Percentiles rank a stretch among this genome's conserved stretches.
phyloP scores from a whole-genome alignment of 1,140 invertebrate genomes.

The Ylistrum balloti region DNA sequence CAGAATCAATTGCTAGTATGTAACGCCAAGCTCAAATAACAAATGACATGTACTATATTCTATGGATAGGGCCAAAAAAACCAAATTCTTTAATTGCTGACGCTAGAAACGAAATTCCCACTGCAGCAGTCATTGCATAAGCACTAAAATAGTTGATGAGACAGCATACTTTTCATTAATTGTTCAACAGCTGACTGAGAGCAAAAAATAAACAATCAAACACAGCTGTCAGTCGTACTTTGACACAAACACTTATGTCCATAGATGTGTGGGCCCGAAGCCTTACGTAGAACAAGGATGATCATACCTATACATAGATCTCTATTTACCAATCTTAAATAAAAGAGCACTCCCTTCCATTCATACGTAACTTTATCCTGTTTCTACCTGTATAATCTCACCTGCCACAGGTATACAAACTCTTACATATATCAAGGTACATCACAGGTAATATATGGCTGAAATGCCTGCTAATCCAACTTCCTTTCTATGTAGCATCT shows the following conservation, averaged over 20 bases:
- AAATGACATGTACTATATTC: too few relatives aligned
- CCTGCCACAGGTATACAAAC: not conserved
- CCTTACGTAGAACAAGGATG: not conserved
- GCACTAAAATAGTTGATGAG: not conserved
- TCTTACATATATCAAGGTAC: not conserved
- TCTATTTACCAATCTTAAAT: not conserved
- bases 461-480: not conserved
- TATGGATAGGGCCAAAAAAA: too few relatives aligned
- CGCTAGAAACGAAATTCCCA: not conserved
- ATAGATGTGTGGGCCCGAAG: not conserved
- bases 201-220: not conserved
- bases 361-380: not conserved
- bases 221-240: not conserved
- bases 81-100: not conserved
- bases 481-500: not conserved
- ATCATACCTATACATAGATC: not conserved
- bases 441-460: not conserved
- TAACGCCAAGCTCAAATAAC: too few relatives aligned
- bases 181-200: not conserved
- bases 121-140: not conserved
- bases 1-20: too few relatives aligned
- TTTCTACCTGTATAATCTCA: not conserved
- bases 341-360: constrained; percentile 22
- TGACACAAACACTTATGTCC: not conserved
- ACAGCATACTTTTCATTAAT: not conserved